A percentile compares a stretch with the other conserved stretches of the same genome.
Conservation (phyloP, 2,113 vertebrate genomes). For the Phoxinus phoxinus region DNA sequence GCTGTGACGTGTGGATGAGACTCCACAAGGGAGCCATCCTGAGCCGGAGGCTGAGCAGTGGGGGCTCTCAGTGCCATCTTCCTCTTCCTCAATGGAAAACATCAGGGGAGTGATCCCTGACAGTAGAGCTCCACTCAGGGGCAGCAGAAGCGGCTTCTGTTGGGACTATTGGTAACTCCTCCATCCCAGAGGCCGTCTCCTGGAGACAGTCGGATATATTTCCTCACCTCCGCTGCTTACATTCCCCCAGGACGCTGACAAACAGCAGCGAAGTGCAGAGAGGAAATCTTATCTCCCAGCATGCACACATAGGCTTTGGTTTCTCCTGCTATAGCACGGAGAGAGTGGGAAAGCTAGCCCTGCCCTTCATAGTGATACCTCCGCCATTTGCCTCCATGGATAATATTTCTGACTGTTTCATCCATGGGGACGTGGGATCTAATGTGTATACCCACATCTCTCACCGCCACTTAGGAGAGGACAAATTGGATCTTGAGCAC, state of each 20-base stretch:
- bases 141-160: conserved; percentile 64
- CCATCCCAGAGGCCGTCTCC: conserved; percentile 63
- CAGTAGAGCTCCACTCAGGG: conserved; percentile 62
- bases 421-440: background rate
- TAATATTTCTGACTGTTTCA: conserved; percentile 5
- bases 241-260: conserved; percentile 63
- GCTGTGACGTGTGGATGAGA: conserved; percentile 67
- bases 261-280: conserved; percentile 57
- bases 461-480: conserved; percentile 32
- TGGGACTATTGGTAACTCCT: conserved; percentile 59
- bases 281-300: conserved; percentile 63
- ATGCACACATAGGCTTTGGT: conserved; percentile 47
- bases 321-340: conserved; percentile 29
- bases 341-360: conserved; percentile 43
- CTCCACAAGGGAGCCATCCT: conserved; percentile 60
- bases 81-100: conserved; percentile 58
- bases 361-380: conserved; percentile 51
- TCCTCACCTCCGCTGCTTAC: conserved; percentile 19
- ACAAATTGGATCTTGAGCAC: conserved; percentile 29
- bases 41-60: conserved; percentile 66
- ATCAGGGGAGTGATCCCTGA: conserved; percentile 56
- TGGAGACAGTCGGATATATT: conserved; percentile 66
- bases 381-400: conserved; percentile 50
- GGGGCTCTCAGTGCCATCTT: conserved; percentile 60
- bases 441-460: conserved; percentile 32